phyloP scores from a whole-genome alignment of 1,140 invertebrate genomes.

The Asobara japonica region DNA sequence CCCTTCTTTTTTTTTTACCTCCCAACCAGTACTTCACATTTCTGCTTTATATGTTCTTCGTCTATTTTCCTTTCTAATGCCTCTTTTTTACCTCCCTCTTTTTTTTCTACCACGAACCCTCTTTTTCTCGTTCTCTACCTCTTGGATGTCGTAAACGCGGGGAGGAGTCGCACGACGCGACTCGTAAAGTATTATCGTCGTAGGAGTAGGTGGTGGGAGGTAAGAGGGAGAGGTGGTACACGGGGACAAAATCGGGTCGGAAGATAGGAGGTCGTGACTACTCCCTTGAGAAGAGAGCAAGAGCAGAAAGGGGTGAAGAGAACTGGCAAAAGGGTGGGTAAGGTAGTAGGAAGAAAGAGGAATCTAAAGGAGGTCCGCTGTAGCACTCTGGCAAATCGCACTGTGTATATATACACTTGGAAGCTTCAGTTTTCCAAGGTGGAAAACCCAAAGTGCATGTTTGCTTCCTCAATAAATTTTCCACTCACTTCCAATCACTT shows the following conservation, averaged over 20 bases:
- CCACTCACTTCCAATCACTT: background rate
- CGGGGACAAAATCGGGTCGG: slow-evolving; percentile 32
- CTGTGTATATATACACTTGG: slow-evolving; percentile 9
- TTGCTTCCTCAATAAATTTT: slow-evolving; percentile 23
- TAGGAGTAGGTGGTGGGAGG: slow-evolving; percentile 29
- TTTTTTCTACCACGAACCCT: no score
- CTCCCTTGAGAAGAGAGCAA: slow-evolving; percentile 28
- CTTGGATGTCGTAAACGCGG: slow-evolving; percentile 33
- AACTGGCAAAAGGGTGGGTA: background rate
- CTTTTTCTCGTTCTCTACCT: slow-evolving; percentile 11
- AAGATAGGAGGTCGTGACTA: slow-evolving; percentile 34
- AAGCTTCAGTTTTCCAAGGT: slow-evolving; percentile 23
- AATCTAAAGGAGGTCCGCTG: slow-evolving; percentile 4
- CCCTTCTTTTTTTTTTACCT: background rate
- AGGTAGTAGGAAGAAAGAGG: background rate
- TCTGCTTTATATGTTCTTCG: slow-evolving; percentile 18
- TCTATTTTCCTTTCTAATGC: background rate
- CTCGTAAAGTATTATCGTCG: slow-evolving; percentile 40
- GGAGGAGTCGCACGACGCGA: slow-evolving; percentile 33
- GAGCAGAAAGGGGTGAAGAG: background rate
- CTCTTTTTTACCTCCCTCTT: background rate
- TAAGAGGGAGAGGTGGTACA: slow-evolving; percentile 18
- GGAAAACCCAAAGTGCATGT: slow-evolving; percentile 21
- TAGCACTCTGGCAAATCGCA: slow-evolving; percentile 33
- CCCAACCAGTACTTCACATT: slow-evolving; percentile 5